A percentile compares a stretch with the other conserved stretches of the same genome.
These are phyloP conservation scores for Vombatus ursinus DNA, from an alignment of 2,113 vertebrate genomes.

Conservation along the genomic window DNA sequence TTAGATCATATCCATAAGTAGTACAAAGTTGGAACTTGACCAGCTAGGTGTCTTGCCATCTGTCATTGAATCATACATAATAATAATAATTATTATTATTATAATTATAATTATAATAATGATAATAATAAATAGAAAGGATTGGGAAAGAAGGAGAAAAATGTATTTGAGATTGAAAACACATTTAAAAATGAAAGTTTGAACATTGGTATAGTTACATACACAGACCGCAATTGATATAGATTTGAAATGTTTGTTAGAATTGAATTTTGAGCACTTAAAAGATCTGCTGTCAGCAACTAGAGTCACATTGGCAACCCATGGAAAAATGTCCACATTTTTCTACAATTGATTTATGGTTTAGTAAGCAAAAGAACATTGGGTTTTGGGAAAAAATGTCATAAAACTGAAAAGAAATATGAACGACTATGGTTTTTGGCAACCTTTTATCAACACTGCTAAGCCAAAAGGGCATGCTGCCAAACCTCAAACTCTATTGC, in stretches of 20 bases:
- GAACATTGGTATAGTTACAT: not conserved
- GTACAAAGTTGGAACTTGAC: not conserved
- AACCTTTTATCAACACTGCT: slow-evolving; percentile 77
- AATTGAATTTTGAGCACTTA: slow-evolving; percentile 14
- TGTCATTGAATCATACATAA: not conserved
- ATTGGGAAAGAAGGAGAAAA: not conserved
- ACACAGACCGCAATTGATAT: not conserved
- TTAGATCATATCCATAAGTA: not conserved
- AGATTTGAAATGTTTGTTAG: slow-evolving; percentile 50
- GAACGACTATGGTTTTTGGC: slow-evolving; percentile 77
- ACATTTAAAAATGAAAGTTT: slow-evolving; percentile 33
- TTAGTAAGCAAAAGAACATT: slow-evolving; percentile 66
- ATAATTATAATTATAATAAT: not conserved
- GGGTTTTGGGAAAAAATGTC: slow-evolving; percentile 66
- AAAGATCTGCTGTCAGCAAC: slow-evolving; percentile 53
- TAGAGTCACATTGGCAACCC: slow-evolving; percentile 47
- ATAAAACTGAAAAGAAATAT: slow-evolving; percentile 78
- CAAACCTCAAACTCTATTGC: slow-evolving; percentile 74
- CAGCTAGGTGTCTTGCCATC: not conserved
- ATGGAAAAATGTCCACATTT: slow-evolving; percentile 57
- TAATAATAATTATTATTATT: not conserved
- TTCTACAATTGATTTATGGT: slow-evolving; percentile 73
- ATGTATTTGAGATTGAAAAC: slow-evolving; percentile 15
- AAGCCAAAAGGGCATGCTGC: slow-evolving; percentile 78
- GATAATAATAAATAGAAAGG: not conserved